Base-by-base conservation (phyloP, 2,113 vertebrate genomes). In the Sapajus apella region DNA sequence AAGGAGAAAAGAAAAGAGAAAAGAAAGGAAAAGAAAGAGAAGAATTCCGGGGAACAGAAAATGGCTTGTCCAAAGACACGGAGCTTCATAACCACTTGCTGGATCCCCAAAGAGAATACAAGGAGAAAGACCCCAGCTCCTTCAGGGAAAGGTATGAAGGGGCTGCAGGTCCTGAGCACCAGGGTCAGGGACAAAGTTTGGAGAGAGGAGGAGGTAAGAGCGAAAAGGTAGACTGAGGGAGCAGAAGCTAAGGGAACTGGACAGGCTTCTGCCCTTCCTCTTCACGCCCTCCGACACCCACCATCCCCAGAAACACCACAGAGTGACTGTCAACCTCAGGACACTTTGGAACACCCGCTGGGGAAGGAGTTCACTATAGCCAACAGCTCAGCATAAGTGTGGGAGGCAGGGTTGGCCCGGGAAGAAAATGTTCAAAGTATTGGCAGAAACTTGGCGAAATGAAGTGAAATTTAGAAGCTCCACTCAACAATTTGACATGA, bases 21-120 rank as follows among this genome's bases (percentile, higher is more conserved):
- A 47, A 47, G 13, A 50, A 50, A 58, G 9, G 21, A 58, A 58
- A 66, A 56, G 80, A 70, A 25, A 68, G 43, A 56, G 30, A 20
- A 17, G 13, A 27, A 1, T 50, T 58, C 64, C 4, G 10, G 55
- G 56, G 52, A 75, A 18, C 0, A 27, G 40, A 30, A 91, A 66
- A 70, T 0, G 18, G 30, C 11, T 6, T 14, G 5, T 27, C 40
- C 79, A 5, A 55, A 92, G 47, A 76, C 25, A 7, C 0, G 0
- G 12, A 16, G 0, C 25, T 45, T 23, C 47, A 13, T 5, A 8
- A 21, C n/a, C 12, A 3, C 47, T 13, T 1, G 16, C 40, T 35
- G 61, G 61, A 27, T 64, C 45, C 5, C 0, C 4, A 14, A 5
- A 3, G 37, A 13, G 5, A 37, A 35, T 9, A 16, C 16, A 61